A percentile compares a stretch with the other conserved stretches of the same genome.
phyloP scores from a whole-genome alignment of 1,140 invertebrate genomes.

The Lysiphlebus fabarum region DNA sequence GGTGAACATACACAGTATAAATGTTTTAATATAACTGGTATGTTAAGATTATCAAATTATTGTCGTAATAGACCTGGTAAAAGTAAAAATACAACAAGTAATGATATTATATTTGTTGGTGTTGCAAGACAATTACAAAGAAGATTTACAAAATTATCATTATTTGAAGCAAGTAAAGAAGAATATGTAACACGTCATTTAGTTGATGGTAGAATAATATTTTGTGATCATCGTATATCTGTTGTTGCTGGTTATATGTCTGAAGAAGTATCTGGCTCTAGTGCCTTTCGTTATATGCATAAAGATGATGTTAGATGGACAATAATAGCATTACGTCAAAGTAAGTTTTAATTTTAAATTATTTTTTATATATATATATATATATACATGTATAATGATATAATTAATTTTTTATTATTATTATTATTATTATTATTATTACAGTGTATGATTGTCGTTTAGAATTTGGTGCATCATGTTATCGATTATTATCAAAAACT shows the following conservation, averaged over 20 bases:
- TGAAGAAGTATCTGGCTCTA: constrained; percentile 75
- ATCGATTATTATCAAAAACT: constrained; percentile 73
- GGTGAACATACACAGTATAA: constrained; percentile 60
- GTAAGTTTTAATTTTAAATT: constrained; percentile 61
- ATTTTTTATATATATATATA: constrained; percentile 3
- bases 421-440: constrained; percentile 33
- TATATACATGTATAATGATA: too few relatives aligned
- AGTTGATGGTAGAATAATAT: constrained; percentile 78
- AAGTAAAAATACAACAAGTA: constrained; percentile 35
- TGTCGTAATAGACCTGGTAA: background rate
- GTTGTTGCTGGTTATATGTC: constrained; percentile 81
- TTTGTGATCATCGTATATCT: constrained; percentile 81
- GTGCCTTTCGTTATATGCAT: constrained; percentile 84
- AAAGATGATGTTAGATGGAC: constrained; percentile 80
- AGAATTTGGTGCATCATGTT: constrained; percentile 74
- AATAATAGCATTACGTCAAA: constrained; percentile 77
- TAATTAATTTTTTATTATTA: too few relatives aligned
- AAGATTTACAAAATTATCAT: constrained; percentile 64
- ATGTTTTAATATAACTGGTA: constrained; percentile 56
- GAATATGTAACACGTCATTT: constrained; percentile 83
- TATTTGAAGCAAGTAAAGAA: constrained; percentile 72
- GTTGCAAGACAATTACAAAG: constrained; percentile 65
- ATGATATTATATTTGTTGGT: constrained; percentile 66
- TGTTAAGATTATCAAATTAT: constrained; percentile 46
- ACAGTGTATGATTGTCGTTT: constrained; percentile 78